Base-by-base conservation (phyloP, 2,888 invertebrate genomes). In the Oeneis ivallda region DNA sequence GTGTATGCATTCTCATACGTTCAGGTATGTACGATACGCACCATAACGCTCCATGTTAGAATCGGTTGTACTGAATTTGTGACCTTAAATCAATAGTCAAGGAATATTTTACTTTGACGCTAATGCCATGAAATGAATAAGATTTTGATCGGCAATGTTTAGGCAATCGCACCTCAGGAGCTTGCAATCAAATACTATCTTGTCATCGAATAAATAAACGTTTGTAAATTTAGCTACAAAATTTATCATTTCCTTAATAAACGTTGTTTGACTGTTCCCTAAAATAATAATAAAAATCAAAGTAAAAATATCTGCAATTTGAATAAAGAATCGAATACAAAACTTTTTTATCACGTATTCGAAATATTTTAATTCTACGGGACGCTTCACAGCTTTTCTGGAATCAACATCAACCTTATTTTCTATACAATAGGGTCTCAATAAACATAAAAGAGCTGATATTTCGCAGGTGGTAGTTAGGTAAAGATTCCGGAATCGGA, bases 391-490 rank as follows among this genome's bases (percentile, higher is more conserved):
- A 7, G 19, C 19, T 45, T 19, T 49, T 32, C 52, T 59, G 26
- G n/a, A 49, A 13, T 32, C 6, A 70, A 57, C 59, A 52, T 62
- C 10, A 52, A 26, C 66, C 45, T 34, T 67, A 67, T 52, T 41
- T 26, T 39, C 13, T 32, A 3, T 5, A 5, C 9, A 10, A 61
- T 67, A 70, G 53, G 52, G 61, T 65, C 57, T 54, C 15, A 37
- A 52, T 34, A 32, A 37, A 41, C 34, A 52, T 68, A 41, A 59
- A 63, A 64, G 60, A 50, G 64, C 41, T 63, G 52, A 60, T 49
- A 62, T 67, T 71, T 69, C 71, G 69, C 75, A 83, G 84, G 83
- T 82, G 80, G 76, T 75, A 79, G 77, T 77, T 82, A 80, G 79
- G 79, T 76, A 78, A 70, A 77, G 77, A 75, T 75, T 73, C 74